Conservation (phyloP, 35 echinoderm and acorn worm genomes). For the Apostichopus japonicus region DNA sequence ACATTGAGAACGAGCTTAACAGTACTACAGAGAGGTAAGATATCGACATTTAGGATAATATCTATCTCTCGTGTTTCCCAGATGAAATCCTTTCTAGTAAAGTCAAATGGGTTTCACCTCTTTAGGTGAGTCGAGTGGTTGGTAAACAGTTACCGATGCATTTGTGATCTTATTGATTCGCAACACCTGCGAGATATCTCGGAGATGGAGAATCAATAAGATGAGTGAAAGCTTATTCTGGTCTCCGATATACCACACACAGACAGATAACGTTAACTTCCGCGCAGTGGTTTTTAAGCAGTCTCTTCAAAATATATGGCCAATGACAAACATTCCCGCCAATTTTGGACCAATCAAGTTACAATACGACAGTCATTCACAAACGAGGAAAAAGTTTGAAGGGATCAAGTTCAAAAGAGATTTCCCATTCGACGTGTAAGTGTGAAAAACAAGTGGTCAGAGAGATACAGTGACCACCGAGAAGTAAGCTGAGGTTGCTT, state of each 20-base stretch:
- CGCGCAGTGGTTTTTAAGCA: background rate
- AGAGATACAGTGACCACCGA: too few species aligned
- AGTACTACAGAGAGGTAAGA: too few species aligned
- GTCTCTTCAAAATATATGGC: background rate
- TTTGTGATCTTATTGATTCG: conserved; percentile 16
- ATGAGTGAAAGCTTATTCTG: background rate
- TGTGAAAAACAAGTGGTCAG: background rate
- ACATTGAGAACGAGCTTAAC: too few species aligned
- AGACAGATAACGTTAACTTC: background rate
- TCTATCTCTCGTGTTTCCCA: background rate
- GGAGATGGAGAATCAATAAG: conserved; percentile 9
- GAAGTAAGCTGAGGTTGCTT: too few species aligned
- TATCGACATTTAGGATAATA: too few species aligned
- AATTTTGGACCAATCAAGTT: background rate
- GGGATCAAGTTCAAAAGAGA: conserved; percentile 3
- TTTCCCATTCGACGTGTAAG: background rate
- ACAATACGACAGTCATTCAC: background rate
- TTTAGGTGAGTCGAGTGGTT: background rate
- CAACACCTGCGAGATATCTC: conserved; percentile 18
- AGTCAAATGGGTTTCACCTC: background rate
- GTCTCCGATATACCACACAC: background rate
- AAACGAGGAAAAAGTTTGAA: background rate
- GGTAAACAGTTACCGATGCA: conserved; percentile 24
- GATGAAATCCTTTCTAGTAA: background rate
- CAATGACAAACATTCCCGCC: conserved; percentile 23